Evolutionary conservation across 2,113 vertebrate species (phyloP).

Genomic region (Suricata suricatta): DNA sequence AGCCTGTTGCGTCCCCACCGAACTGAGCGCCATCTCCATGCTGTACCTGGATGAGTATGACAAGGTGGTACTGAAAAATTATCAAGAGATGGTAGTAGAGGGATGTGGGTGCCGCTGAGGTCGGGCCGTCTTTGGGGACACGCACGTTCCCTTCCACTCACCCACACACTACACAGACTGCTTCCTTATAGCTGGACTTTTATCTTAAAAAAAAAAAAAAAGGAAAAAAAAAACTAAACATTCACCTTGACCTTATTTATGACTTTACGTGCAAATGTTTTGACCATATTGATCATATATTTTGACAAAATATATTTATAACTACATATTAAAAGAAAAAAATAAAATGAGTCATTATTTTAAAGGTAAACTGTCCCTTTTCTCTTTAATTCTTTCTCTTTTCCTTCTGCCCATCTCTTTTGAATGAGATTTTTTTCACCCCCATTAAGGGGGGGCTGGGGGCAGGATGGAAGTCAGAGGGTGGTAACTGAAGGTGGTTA

Average conservation of each 20-base stretch:
- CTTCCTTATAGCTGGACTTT: conserved; percentile 78
- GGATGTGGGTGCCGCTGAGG: conserved; percentile 96
- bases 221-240: conserved; percentile 79
- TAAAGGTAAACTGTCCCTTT: conserved; percentile 89
- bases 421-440: not conserved
- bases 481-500: conserved; percentile 9
- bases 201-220: conserved; percentile 65
- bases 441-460: not conserved
- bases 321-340: conserved; percentile 95
- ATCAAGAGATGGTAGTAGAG: conserved; percentile 99
- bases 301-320: conserved; percentile 99
- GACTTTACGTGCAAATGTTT: conserved; percentile 96
- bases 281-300: conserved; percentile 99
- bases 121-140: conserved; percentile 16
- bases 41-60: conserved; percentile 99
- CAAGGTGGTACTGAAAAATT: conserved; percentile 99
- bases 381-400: conserved; percentile 74
- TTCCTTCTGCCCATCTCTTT: conserved; percentile 26
- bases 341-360: conserved; percentile 99
- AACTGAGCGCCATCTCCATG: conserved; percentile 99
- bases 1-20: conserved; percentile 98
- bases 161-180: conserved; percentile 71
- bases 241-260: conserved; percentile 98
- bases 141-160: conserved; percentile 42
- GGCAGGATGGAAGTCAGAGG: not conserved